These are phyloP conservation scores for Papilio elwesi DNA, from an alignment of 2,888 invertebrate species.

Conservation along the genomic window DNA sequence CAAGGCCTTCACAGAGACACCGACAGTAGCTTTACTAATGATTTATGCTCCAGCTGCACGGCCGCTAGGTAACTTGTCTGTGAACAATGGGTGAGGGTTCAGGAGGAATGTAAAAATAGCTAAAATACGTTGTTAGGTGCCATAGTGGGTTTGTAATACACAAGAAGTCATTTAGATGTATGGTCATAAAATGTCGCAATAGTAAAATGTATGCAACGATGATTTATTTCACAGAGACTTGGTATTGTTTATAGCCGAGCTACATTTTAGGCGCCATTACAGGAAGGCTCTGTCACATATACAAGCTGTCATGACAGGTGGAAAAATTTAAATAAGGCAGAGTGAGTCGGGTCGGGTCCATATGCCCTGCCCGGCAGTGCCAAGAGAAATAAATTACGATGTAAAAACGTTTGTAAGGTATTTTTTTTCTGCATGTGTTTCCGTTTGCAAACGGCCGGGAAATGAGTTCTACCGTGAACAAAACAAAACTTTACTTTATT, in stretches of 20 bases:
- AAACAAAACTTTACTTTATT: slow-evolving; percentile 1
- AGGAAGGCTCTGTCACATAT: slow-evolving; percentile 65
- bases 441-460: not conserved
- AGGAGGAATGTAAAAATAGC: not conserved
- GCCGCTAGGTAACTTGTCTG: not conserved
- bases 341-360: slow-evolving; percentile 7
- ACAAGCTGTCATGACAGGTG: slow-evolving; percentile 56
- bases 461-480: not conserved
- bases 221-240: not conserved
- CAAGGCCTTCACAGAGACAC: not conserved
- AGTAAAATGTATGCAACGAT: not conserved
- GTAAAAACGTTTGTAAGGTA: slow-evolving; percentile 15
- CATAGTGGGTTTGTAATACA: not conserved
- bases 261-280: slow-evolving; percentile 45
- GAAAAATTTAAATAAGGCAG: slow-evolving; percentile 46
- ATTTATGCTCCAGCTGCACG: not conserved
- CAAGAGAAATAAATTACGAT: slow-evolving; percentile 28
- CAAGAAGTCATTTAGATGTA: not conserved
- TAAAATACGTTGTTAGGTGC: not conserved
- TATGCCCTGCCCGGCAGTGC: not conserved
- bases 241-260: not conserved
- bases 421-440: slow-evolving; percentile 7
- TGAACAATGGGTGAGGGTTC: too few species aligned
- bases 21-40: slow-evolving; percentile 3
- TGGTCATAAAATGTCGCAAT: not conserved